phyloP scores from a whole-genome alignment of 2,888 invertebrate genomes.

The Enchytraeus crypticus region DNA sequence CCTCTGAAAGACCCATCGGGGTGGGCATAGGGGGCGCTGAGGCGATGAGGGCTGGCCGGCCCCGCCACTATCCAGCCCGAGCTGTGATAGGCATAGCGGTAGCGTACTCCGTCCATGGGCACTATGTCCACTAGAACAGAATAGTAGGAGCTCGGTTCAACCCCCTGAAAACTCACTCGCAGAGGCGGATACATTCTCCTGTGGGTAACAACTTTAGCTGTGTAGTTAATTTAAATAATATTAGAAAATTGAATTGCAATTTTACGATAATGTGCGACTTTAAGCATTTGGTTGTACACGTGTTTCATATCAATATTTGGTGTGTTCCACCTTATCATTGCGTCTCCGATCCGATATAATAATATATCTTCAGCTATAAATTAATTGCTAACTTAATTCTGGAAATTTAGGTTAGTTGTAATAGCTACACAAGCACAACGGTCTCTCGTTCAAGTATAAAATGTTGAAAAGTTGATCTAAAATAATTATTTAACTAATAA shows the following conservation, averaged over 20 bases:
- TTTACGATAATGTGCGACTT: too few relatives aligned
- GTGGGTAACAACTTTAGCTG: conserved; percentile 33
- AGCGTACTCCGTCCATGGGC: conserved; percentile 85
- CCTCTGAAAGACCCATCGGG: conserved; percentile 93
- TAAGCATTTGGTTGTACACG: too few relatives aligned
- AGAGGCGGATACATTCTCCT: conserved; percentile 95
- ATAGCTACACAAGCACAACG: too few relatives aligned
- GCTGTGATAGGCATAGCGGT: conserved; percentile 90
- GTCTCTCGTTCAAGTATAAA: too few relatives aligned
- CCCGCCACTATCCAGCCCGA: conserved; percentile 93
- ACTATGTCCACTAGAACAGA: conserved; percentile 91
- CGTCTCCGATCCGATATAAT: not conserved
- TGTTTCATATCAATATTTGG: too few relatives aligned
- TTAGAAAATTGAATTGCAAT: not conserved
- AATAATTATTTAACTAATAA: too few relatives aligned
- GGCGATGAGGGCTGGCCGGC: conserved; percentile 88
- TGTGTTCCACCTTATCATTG: too few relatives aligned
- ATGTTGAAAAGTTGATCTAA: too few relatives aligned
- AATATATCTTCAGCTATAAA: too few relatives aligned
- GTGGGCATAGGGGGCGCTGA: conserved; percentile 84
- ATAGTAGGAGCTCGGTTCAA: conserved; percentile 91
- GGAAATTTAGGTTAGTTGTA: too few relatives aligned
- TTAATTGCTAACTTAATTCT: too few relatives aligned
- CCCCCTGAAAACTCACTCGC: conserved; percentile 61
- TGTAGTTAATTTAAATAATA: not conserved